Percentiles rank a stretch among this genome's conserved stretches.
Evolutionary conservation across 2,888 invertebrate species (phyloP).

Genomic region (Lithosia quadra): DNA sequence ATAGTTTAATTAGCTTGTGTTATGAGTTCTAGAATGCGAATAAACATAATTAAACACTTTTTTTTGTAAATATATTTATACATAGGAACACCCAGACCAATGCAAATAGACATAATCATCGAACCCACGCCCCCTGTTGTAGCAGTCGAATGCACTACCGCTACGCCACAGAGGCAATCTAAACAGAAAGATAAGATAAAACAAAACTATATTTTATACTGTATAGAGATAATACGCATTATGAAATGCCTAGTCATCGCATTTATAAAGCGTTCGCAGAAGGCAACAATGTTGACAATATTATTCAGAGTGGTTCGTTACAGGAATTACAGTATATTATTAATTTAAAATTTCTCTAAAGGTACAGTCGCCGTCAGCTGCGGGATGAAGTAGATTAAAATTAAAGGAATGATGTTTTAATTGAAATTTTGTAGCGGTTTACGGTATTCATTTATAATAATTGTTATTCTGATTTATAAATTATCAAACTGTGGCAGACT

Average conservation of each 20-base stretch:
- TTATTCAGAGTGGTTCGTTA: slow-evolving; percentile 31
- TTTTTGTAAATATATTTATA: too few species aligned
- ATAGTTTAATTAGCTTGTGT: too few species aligned
- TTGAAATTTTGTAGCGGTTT: slow-evolving; percentile 8
- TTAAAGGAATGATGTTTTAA: slow-evolving; percentile 29
- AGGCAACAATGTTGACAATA: slow-evolving; percentile 57
- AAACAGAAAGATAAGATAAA: too few species aligned
- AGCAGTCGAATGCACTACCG: too few species aligned
- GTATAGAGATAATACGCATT: background rate
- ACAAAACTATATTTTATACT: too few species aligned
- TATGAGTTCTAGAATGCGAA: too few species aligned
- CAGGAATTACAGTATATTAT: slow-evolving; percentile 52
- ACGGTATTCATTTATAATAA: background rate
- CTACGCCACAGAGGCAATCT: too few species aligned
- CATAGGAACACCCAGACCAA: too few species aligned
- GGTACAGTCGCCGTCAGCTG: slow-evolving; percentile 34
- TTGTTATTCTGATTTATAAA: background rate
- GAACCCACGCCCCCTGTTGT: too few species aligned
- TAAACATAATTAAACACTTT: too few species aligned
- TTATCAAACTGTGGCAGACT: background rate
- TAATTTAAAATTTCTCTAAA: slow-evolving; percentile 54
- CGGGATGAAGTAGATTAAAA: slow-evolving; percentile 35
- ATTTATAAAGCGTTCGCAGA: background rate
- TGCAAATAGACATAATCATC: too few species aligned
- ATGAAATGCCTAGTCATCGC: background rate